Evolutionary conservation across 23 tunicate species (phyloP).

Genomic region (Phallusia fumigata): DNA sequence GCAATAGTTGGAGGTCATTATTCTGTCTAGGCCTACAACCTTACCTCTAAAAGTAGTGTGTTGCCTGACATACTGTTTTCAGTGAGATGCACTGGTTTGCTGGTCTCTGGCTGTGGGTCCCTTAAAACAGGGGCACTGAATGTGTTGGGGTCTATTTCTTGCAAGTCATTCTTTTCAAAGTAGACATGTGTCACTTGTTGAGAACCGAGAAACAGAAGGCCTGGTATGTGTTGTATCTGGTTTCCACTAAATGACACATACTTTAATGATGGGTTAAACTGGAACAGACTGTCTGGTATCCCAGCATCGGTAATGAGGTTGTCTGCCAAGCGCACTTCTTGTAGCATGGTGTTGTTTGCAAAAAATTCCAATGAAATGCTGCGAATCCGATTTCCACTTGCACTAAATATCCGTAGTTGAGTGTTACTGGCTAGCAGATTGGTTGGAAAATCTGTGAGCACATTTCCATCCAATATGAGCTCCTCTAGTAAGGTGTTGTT

Average conservation of each 20-base stretch:
- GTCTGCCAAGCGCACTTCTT: constrained; percentile 60
- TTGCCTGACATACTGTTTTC: neutral
- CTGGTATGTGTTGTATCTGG: constrained; percentile 27
- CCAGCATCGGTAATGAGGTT: constrained; percentile 42
- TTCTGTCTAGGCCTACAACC: neutral
- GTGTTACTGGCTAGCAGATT: constrained; percentile 31
- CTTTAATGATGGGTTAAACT: constrained; percentile 34
- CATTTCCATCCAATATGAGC: constrained; percentile 53
- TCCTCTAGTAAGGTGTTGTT: constrained; percentile 36
- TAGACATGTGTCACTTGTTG: constrained; percentile 31
- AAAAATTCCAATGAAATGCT: constrained; percentile 46
- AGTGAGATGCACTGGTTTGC: neutral
- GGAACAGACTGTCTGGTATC: constrained; percentile 45
- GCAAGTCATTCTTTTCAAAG: constrained; percentile 32
- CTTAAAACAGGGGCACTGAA: constrained; percentile 17
- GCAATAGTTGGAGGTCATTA: neutral
- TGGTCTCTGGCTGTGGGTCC: neutral
- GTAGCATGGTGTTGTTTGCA: constrained; percentile 17
- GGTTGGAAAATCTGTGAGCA: constrained; percentile 37
- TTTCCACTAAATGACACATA: constrained; percentile 61
- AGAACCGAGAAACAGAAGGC: constrained; percentile 28
- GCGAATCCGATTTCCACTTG: constrained; percentile 38
- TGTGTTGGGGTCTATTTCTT: constrained; percentile 7
- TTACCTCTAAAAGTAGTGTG: constrained; percentile 9
- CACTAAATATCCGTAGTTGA: constrained; percentile 46